phyloP scores from a whole-genome alignment of 2,113 vertebrate species.

The Mormyrus iriodes region DNA sequence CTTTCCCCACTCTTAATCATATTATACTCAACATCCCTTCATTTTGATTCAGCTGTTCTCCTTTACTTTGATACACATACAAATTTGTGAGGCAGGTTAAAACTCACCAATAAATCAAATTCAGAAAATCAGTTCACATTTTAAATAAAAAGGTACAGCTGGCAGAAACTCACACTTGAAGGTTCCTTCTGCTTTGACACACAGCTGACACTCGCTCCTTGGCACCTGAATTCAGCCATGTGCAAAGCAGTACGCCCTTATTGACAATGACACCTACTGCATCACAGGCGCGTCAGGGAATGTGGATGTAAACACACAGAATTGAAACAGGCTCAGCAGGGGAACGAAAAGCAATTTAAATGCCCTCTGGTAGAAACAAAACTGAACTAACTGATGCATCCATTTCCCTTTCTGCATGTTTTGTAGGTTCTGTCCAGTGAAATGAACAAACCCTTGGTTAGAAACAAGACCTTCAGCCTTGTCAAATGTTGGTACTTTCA shows the following conservation, averaged over 20 bases:
- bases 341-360: not conserved
- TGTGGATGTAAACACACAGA: not conserved
- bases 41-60: not conserved
- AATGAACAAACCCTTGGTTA: not conserved
- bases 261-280: not conserved
- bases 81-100: not conserved
- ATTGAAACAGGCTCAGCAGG: not conserved
- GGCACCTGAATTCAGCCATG: not conserved
- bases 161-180: not conserved
- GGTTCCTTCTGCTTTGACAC: not conserved
- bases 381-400: not conserved
- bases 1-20: not conserved
- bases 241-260: not conserved
- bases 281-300: not conserved
- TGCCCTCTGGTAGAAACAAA: not conserved
- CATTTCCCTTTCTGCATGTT: not conserved
- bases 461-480: not conserved
- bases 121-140: not conserved
- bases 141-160: not conserved
- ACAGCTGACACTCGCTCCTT: not conserved
- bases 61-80: not conserved
- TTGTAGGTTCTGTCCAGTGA: not conserved
- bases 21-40: not conserved
- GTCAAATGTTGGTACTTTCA: not conserved
- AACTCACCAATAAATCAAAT: not conserved